phyloP scores from a whole-genome alignment of 2,888 invertebrate species.

The Dasypogon diadema region DNA sequence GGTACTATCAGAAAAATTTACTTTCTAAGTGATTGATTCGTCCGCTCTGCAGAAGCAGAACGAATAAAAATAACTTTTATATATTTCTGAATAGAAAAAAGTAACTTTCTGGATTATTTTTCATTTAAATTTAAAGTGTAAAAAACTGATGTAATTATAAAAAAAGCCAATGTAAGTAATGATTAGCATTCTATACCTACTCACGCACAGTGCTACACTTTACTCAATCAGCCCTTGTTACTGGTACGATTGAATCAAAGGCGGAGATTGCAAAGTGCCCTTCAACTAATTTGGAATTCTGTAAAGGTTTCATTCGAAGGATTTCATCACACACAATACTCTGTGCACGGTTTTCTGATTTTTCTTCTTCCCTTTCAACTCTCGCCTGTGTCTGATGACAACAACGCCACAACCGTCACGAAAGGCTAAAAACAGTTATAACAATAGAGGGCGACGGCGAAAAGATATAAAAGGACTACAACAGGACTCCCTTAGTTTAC shows the following conservation, averaged over 20 bases:
- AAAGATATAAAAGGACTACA: constrained; percentile 9
- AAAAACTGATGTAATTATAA: too few species aligned
- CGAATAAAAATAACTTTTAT: too few species aligned
- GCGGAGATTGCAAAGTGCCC: constrained; percentile 31
- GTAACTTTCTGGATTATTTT: too few species aligned
- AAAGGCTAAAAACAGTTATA: constrained; percentile 40
- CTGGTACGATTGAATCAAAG: constrained; percentile 30
- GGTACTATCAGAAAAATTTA: too few species aligned
- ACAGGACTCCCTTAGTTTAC: constrained; percentile 34
- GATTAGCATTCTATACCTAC: neutral
- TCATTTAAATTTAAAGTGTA: too few species aligned
- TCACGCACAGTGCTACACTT: neutral
- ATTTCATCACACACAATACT: constrained; percentile 50
- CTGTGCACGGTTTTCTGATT: constrained; percentile 43
- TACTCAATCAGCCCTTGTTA: neutral
- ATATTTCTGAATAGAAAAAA: too few species aligned
- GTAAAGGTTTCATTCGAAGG: constrained; percentile 48
- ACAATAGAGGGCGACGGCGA: neutral
- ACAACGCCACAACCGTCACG: constrained; percentile 39
- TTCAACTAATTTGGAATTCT: constrained; percentile 42
- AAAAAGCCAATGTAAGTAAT: too few species aligned
- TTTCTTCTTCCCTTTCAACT: constrained; percentile 48
- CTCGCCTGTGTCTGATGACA: constrained; percentile 34
- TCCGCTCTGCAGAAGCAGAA: too few species aligned
- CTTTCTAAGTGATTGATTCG: too few species aligned